These are phyloP conservation scores for Esox niger DNA, from an alignment of 2,113 vertebrate species.

Conservation along the genomic window DNA sequence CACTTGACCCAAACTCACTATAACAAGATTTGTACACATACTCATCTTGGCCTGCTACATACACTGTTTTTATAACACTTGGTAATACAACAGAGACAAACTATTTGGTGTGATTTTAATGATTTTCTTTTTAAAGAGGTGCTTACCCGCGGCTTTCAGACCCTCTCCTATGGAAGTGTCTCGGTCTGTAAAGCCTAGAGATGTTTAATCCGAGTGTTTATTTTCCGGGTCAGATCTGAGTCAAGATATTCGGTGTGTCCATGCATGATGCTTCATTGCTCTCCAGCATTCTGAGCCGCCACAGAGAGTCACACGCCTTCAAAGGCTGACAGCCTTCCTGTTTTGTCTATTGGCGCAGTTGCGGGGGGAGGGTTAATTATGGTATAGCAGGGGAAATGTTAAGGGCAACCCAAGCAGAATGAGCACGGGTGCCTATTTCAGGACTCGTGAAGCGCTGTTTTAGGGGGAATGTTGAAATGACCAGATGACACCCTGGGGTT, in stretches of 20 bases:
- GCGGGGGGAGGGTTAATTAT: slow-evolving; percentile 6
- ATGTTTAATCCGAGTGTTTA: not conserved
- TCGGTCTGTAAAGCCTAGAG: not conserved
- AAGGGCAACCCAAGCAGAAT: too few species aligned
- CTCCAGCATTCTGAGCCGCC: slow-evolving; percentile 17
- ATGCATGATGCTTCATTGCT: slow-evolving; percentile 4
- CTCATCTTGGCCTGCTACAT: too few species aligned
- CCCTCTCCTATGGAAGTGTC: too few species aligned
- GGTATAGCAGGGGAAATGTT: not conserved
- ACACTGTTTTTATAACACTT: too few species aligned
- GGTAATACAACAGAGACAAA: too few species aligned
- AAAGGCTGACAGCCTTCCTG: slow-evolving; percentile 43
- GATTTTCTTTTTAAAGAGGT: too few species aligned
- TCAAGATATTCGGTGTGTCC: not conserved
- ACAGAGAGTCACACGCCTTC: slow-evolving; percentile 18
- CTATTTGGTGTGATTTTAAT: too few species aligned
- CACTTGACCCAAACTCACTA: not conserved
- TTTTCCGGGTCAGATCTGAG: not conserved
- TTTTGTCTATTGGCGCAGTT: slow-evolving; percentile 36
- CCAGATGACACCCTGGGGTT: not conserved
- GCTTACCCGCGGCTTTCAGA: too few species aligned
- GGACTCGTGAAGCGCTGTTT: too few species aligned
- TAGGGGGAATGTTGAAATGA: not conserved
- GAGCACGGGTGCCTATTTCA: too few species aligned
- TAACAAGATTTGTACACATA: not conserved